A percentile compares a stretch with the other conserved stretches of the same genome.
phyloP scores from a whole-genome alignment of 2,113 vertebrate genomes.

The Urocitellus parryii region DNA sequence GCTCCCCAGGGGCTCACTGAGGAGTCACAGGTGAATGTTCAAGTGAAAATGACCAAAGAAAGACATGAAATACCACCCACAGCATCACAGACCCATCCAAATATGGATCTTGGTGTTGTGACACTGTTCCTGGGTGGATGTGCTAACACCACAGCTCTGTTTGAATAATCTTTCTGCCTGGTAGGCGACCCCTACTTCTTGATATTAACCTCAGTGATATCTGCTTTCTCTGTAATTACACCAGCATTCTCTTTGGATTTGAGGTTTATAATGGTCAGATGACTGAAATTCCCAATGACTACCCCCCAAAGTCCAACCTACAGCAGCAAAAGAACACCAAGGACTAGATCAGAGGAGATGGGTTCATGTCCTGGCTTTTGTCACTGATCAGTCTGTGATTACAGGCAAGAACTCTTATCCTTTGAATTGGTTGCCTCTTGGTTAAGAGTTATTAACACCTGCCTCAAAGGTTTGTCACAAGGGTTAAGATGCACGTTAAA shows the following conservation, averaged over 20 bases:
- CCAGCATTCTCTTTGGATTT: background rate
- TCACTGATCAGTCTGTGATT: background rate
- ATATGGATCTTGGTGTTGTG: background rate
- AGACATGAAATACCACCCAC: accelerated
- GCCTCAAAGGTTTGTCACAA: background rate
- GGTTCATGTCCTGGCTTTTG: background rate
- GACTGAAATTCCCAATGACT: background rate
- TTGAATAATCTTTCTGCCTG: background rate
- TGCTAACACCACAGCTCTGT: background rate
- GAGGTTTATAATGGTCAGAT: background rate
- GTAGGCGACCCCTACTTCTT: background rate
- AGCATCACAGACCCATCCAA: background rate
- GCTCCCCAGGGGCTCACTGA: background rate
- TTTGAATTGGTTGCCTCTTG: background rate
- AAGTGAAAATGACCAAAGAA: background rate
- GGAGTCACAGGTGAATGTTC: background rate
- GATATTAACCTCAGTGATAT: background rate
- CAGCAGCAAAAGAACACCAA: background rate
- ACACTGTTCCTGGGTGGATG: background rate
- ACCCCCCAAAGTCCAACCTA: background rate
- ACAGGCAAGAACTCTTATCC: background rate
- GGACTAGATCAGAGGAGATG: background rate
- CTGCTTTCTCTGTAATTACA: background rate
- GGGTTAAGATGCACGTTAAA: background rate
- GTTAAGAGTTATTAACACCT: background rate